Conservation (phyloP, 2,888 invertebrate genomes). For the Cremastinae sp. region DNA sequence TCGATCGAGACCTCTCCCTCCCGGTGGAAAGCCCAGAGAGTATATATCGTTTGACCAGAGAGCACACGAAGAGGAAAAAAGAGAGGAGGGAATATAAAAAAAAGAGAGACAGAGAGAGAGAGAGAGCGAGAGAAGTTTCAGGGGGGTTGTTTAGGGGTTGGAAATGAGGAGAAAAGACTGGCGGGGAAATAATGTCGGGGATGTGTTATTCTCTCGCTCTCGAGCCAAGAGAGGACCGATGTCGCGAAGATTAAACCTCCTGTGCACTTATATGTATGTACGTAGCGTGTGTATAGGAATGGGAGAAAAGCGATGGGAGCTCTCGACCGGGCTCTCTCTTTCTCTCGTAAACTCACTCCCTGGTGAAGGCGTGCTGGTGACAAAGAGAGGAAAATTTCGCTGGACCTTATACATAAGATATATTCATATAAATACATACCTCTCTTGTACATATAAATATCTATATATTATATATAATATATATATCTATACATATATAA, state of each 20-base stretch:
- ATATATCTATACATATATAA: constrained; percentile 33
- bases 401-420: background rate
- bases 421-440: background rate
- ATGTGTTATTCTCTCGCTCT: constrained; percentile 62
- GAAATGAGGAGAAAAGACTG: constrained; percentile 32
- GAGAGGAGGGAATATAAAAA: constrained; percentile 16
- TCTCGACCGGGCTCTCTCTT: too few species aligned
- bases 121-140: constrained; percentile 32
- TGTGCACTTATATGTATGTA: constrained; percentile 61
- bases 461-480: constrained; percentile 7
- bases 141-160: constrained; percentile 53
- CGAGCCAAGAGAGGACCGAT: constrained; percentile 60
- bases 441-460: background rate
- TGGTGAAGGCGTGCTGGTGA: too few species aligned
- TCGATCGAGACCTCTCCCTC: constrained; percentile 64
- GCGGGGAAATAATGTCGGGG: constrained; percentile 46
- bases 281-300: constrained; percentile 33
- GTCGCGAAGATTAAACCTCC: constrained; percentile 72
- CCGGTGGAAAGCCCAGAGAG: constrained; percentile 50
- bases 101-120: constrained; percentile 30
- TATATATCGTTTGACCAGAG: constrained; percentile 18
- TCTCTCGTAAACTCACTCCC: too few species aligned
- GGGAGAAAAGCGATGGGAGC: too few species aligned
- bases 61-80: constrained; percentile 26
- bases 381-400: too few species aligned